phyloP scores from a whole-genome alignment of 1,140 invertebrate genomes.

The Campoletis sonorensis region DNA sequence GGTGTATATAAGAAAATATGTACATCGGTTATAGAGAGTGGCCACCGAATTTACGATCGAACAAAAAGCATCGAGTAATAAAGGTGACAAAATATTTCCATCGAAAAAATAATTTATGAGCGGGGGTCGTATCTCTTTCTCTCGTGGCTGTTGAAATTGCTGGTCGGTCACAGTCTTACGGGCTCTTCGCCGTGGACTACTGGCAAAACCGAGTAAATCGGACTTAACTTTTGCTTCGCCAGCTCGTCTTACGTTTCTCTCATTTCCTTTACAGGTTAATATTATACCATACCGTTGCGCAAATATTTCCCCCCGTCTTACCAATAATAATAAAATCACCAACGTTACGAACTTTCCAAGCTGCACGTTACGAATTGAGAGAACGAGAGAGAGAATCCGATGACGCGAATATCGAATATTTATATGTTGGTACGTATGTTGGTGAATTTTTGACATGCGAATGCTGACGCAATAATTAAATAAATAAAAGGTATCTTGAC shows the following conservation, averaged over 20 bases:
- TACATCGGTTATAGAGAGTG: neutral
- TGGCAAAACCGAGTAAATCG: neutral
- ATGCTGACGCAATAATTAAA: conserved; percentile 14
- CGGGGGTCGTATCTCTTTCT: conserved; percentile 35
- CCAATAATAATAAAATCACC: conserved; percentile 26
- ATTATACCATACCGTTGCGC: conserved; percentile 26
- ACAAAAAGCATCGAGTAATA: conserved; percentile 67
- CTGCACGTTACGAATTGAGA: conserved; percentile 5
- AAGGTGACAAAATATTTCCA: conserved; percentile 74
- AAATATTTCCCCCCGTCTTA: neutral
- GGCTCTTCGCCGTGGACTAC: neutral
- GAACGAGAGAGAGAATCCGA: too few relatives aligned
- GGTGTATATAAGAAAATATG: neutral
- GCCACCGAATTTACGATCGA: conserved; percentile 71
- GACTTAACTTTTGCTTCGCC: too few relatives aligned
- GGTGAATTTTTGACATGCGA: too few relatives aligned
- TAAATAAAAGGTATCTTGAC: neutral
- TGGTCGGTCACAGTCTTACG: neutral
- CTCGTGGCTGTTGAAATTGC: neutral
- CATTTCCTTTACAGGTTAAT: neutral
- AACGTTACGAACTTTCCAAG: conserved; percentile 16
- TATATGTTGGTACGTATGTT: too few relatives aligned
- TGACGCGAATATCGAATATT: neutral
- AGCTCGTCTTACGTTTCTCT: neutral
- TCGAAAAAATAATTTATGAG: conserved; percentile 67